These are phyloP conservation scores for Limonius californicus DNA, from an alignment of 1,140 invertebrate genomes.

Conservation along the genomic window DNA sequence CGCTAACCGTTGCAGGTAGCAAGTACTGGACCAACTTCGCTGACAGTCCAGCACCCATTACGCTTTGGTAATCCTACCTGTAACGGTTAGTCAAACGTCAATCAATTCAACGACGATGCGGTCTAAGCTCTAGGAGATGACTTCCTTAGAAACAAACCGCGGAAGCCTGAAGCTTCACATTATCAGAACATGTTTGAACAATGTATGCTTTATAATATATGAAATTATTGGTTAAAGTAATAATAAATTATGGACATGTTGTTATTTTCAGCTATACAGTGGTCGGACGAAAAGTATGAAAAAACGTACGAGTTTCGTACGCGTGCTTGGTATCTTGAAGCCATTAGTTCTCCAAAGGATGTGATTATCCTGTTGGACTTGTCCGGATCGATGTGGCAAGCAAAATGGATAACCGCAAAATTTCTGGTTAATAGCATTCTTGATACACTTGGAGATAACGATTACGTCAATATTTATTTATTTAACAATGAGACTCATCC, in stretches of 20 bases:
- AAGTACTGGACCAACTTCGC: too few species aligned
- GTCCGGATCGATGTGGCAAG: slow-evolving; percentile 96
- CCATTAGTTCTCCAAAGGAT: slow-evolving; percentile 95
- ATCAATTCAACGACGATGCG: too few species aligned
- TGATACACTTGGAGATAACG: slow-evolving; percentile 96
- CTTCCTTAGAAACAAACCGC: too few species aligned
- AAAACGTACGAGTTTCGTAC: slow-evolving; percentile 88
- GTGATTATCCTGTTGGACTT: slow-evolving; percentile 92
- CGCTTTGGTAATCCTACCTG: too few species aligned
- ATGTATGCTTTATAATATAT: too few species aligned
- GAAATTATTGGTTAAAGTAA: too few species aligned
- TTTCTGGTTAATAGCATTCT: slow-evolving; percentile 93
- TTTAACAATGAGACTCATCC: slow-evolving; percentile 73
- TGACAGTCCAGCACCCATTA: too few species aligned
- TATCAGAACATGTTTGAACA: too few species aligned
- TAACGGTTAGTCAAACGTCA: too few species aligned
- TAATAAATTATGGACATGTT: neutral
- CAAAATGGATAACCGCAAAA: slow-evolving; percentile 87
- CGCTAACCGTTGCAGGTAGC: too few species aligned
- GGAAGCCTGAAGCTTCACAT: too few species aligned
- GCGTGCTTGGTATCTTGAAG: slow-evolving; percentile 93
- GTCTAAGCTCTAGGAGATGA: too few species aligned
- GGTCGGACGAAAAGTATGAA: slow-evolving; percentile 63
- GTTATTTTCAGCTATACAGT: slow-evolving; percentile 58
- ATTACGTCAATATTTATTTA: slow-evolving; percentile 95